phyloP scores from a whole-genome alignment of 2,113 vertebrate genomes.

The Corythoichthys haematopterus region DNA sequence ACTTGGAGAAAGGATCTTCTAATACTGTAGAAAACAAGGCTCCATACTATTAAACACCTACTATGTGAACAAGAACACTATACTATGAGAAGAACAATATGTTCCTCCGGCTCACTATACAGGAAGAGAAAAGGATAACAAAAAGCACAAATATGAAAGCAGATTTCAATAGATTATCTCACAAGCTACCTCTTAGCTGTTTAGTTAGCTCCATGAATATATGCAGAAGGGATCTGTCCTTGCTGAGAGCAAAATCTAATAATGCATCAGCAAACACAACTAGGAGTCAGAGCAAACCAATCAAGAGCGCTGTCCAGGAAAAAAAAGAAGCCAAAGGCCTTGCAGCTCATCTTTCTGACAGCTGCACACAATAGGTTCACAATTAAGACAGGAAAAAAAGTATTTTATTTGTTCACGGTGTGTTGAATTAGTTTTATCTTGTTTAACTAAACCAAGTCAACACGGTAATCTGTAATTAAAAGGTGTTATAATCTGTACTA shows the following conservation, averaged over 20 bases:
- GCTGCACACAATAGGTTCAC: constrained; percentile 51
- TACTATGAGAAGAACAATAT: background rate
- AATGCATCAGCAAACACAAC: constrained; percentile 68
- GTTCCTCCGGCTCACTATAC: constrained; percentile 36
- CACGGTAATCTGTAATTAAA: constrained; percentile 68
- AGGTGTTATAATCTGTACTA: constrained; percentile 53
- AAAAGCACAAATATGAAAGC: constrained; percentile 22
- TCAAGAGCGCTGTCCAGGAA: constrained; percentile 40
- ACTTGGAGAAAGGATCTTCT: constrained; percentile 30
- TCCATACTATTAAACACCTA: constrained; percentile 50
- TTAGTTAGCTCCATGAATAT: constrained; percentile 61
- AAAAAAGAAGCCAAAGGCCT: constrained; percentile 57
- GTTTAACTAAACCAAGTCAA: constrained; percentile 67
- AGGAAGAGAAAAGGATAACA: constrained; percentile 23
- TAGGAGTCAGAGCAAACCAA: constrained; percentile 63
- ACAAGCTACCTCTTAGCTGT: constrained; percentile 49
- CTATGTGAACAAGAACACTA: constrained; percentile 56
- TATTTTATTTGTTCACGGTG: constrained; percentile 66
- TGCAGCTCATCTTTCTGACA: constrained; percentile 48
- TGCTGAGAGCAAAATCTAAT: constrained; percentile 70
- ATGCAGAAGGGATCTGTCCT: constrained; percentile 68
- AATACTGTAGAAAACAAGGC: background rate
- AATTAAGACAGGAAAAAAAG: constrained; percentile 61
- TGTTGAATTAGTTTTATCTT: constrained; percentile 66
- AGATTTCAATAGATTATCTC: constrained; percentile 58